phyloP scores from a whole-genome alignment of 2,113 vertebrate genomes.

The Morone saxatilis region DNA sequence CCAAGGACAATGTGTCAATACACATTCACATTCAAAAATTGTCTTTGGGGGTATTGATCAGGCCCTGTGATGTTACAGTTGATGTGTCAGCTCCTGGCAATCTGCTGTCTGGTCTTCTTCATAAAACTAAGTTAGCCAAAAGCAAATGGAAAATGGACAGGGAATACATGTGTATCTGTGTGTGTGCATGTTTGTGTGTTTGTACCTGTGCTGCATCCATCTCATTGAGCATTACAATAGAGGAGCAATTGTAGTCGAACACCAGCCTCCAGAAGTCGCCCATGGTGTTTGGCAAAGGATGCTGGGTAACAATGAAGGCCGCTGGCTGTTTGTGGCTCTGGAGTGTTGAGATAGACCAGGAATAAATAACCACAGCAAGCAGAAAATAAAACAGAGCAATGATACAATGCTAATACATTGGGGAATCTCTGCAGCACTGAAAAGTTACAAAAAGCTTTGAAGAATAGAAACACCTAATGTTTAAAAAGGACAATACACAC shows the following conservation, averaged over 20 bases:
- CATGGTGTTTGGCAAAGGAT: constrained; percentile 96
- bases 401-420: not conserved
- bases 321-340: constrained; percentile 99
- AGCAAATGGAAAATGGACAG: not conserved
- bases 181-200: not conserved
- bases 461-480: not conserved
- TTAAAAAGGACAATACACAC: not conserved
- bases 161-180: not conserved
- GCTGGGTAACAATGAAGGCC: constrained; percentile 98
- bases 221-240: constrained; percentile 98
- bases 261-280: constrained; percentile 98
- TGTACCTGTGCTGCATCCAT: constrained; percentile 96
- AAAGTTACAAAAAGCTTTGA: not conserved
- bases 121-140: not conserved
- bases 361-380: constrained; percentile 18
- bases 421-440: not conserved
- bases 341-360: constrained; percentile 26
- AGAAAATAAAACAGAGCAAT: not conserved
- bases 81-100: constrained; percentile 3
- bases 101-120: not conserved
- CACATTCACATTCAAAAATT: constrained; percentile 13
- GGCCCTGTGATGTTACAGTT: constrained; percentile 8
- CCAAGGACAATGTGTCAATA: constrained; percentile 11
- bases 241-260: constrained; percentile 98
- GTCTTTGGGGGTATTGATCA: constrained; percentile 4